Base-by-base conservation (phyloP, 2,888 invertebrate species). In the Autographa gamma region DNA sequence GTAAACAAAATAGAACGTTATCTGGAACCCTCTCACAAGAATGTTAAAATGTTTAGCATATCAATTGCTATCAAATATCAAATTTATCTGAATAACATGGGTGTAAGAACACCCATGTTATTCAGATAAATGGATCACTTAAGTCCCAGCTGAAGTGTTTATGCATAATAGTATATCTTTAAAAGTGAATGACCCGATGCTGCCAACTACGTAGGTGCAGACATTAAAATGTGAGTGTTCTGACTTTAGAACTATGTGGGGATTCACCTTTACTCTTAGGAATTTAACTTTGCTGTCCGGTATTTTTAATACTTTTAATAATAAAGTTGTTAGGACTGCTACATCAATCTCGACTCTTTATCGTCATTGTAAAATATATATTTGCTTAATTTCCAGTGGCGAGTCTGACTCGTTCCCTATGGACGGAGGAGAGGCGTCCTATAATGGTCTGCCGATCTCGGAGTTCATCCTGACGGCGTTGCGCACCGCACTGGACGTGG, bases 401-500 rank as follows among this genome's bases (percentile, higher is more conserved):
- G 87, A 88, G 4, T 67, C 85, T 3, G 60, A 82, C 8, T 72
- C 77, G 0, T 63, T 83, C 0, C 71, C 83, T 1, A 72, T 79
- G 13, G 84, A 83, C 2, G 86, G 86, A 19, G 73, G 84, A 0
- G 64, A 68, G 31, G 38, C 83, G 9, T 73, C 83, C 8, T 77
- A 82, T 16, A 85, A 48, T 6, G 48, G 90, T 19, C 90, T 94
- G 86, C 87, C 94, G 0, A 90, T 94, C 1, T 94, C 96, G 0
- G 91, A 96, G 86, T 81, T 96, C 65, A 89, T 96, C 71, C 88
- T 96, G 18, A 93, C 94, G 0, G 92, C 94, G 0, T 79, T 96
- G n/a, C 89, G 94, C 4, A 96, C 96, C 0, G 91, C 92, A 0
- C 88, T 95, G 1, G 96, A 96, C 41, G 94, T 96, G 2, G 91